Evolutionary conservation across 2,888 invertebrate genomes (phyloP).

Genomic region (Epinotia demarniana): DNA sequence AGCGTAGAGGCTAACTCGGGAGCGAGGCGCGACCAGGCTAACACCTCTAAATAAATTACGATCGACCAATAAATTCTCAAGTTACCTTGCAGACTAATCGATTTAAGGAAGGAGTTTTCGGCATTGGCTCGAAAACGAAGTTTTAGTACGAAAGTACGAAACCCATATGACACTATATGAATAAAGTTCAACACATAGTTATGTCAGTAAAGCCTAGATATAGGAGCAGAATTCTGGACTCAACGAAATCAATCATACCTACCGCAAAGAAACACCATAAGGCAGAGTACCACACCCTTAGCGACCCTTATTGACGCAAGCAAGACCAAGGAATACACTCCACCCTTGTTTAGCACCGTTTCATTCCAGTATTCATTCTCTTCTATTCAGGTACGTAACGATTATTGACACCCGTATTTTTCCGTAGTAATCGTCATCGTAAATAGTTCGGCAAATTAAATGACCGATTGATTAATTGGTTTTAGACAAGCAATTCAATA

Average conservation of each 20-base stretch:
- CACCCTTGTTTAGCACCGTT: conserved; percentile 77
- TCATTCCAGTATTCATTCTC: conserved; percentile 61
- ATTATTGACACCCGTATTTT: not conserved
- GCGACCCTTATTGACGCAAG: conserved; percentile 74
- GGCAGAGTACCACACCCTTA: conserved; percentile 66
- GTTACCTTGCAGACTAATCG: conserved; percentile 39
- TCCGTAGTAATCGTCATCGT: conserved; percentile 44
- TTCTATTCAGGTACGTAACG: conserved; percentile 2
- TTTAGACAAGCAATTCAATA: not conserved
- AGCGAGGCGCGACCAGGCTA: conserved; percentile 35
- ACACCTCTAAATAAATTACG: conserved; percentile 43
- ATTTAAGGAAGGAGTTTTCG: conserved; percentile 31
- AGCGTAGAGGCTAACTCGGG: conserved; percentile 30
- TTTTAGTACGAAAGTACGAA: conserved; percentile 1
- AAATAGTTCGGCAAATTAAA: conserved; percentile 1
- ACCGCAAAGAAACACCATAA: conserved; percentile 52
- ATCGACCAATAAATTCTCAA: conserved; percentile 43
- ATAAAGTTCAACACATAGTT: not conserved
- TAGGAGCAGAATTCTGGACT: not conserved
- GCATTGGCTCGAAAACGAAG: conserved; percentile 14
- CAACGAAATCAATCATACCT: conserved; percentile 53
- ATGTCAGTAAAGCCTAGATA: conserved; percentile 18
- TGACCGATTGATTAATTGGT: not conserved
- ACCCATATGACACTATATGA: not conserved
- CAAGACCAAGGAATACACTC: conserved; percentile 63